Conservation (phyloP, 2,888 invertebrate genomes). For the Eupithecia inturbata region DNA sequence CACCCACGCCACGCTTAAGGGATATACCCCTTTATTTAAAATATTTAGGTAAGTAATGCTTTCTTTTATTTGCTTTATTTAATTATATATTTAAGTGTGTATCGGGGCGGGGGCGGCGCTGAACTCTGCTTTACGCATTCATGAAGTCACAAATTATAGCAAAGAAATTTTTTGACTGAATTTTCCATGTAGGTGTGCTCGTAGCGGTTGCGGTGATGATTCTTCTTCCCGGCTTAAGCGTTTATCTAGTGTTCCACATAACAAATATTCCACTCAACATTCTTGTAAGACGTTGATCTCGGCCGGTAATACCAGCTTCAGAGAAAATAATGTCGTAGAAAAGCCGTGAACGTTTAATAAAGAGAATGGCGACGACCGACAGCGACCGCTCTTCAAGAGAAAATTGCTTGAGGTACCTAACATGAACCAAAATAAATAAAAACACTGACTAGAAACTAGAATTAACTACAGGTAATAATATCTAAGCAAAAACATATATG, state of each 20-base stretch:
- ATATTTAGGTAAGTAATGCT: no score
- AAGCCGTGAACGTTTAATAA: background rate
- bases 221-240: background rate
- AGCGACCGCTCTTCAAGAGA: background rate
- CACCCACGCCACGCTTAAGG: no score
- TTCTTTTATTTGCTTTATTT: background rate
- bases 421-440: no score
- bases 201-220: background rate
- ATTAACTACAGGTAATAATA: no score
- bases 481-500: no score
- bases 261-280: no score
- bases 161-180: background rate
- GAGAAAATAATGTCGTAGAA: background rate
- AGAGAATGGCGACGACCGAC: background rate
- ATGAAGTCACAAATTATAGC: background rate
- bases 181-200: background rate
- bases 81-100: background rate
- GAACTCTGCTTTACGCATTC: conserved; percentile 6
- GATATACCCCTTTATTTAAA: no score
- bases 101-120: background rate
- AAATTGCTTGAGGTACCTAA: background rate
- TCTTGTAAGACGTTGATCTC: background rate
- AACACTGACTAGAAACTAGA: no score
- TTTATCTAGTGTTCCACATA: no score
- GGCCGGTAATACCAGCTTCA: background rate